Evolutionary conservation across 2,113 vertebrate species (phyloP).

Genomic region (Brienomyrus longianalis): DNA sequence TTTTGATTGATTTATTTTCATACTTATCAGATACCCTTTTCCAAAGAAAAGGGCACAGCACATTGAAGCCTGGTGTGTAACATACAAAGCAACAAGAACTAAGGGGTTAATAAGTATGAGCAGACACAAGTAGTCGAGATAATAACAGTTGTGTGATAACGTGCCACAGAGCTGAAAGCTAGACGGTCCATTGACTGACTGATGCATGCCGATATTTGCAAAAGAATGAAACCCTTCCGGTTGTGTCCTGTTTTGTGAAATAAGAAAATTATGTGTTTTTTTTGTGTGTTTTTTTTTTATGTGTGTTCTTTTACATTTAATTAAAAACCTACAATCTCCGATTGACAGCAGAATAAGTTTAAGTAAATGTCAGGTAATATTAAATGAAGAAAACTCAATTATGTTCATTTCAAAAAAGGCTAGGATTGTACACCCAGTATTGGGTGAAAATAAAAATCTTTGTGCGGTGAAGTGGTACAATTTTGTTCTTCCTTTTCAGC

Average conservation of each 20-base stretch:
- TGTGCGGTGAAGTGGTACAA: background rate
- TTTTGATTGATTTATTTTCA: conserved; percentile 14
- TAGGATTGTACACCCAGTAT: background rate
- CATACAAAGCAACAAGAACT: background rate
- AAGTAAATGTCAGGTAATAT: background rate
- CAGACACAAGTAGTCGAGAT: background rate
- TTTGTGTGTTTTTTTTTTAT: background rate
- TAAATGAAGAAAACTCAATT: background rate
- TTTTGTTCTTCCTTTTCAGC: background rate
- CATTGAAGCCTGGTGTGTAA: background rate
- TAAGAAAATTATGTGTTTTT: background rate
- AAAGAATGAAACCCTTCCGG: background rate
- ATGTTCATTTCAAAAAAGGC: background rate
- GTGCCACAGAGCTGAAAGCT: background rate
- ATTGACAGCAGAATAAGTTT: background rate
- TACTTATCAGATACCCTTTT: conserved; percentile 7
- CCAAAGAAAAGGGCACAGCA: background rate
- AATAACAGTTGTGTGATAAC: background rate
- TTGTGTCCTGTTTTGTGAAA: background rate
- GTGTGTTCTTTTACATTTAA: background rate
- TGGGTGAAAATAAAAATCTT: background rate
- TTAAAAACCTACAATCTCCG: background rate
- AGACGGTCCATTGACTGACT: background rate
- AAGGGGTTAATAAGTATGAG: background rate
- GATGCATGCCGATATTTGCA: background rate